Conservation (phyloP, 2,797 vertebrate genomes). For the Avahi laniger region DNA sequence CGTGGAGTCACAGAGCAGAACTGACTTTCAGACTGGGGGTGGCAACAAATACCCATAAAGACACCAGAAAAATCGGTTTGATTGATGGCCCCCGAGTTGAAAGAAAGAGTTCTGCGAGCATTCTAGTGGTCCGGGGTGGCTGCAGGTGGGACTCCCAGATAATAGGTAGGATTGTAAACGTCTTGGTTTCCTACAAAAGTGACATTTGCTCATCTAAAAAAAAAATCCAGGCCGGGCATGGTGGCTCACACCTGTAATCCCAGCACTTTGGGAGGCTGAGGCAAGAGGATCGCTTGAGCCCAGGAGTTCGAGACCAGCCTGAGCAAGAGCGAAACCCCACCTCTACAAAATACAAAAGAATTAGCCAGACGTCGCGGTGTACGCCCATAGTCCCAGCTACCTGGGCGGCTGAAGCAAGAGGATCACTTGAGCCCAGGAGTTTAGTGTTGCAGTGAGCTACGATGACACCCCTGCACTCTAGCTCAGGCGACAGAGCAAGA, state of each 20-base stretch:
- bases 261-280: background rate
- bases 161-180: background rate
- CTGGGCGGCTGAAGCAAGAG: background rate
- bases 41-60: rapidly evolving
- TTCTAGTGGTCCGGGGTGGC: background rate
- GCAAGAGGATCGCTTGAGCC: background rate
- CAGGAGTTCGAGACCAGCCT: background rate
- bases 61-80: background rate
- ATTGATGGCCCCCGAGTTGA: background rate
- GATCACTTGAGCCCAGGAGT: background rate
- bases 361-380: background rate
- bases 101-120: background rate
- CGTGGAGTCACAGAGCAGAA: rapidly evolving
- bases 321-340: background rate
- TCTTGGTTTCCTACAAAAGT: background rate
- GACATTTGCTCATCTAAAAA: background rate
- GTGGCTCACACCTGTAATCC: background rate
- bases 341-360: background rate
- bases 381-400: no score
- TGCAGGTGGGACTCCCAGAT: background rate
- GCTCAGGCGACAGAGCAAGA: background rate
- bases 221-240: background rate
- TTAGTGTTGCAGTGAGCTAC: background rate
- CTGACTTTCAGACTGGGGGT: background rate
- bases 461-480: background rate